Evolutionary conservation across 2,113 vertebrate species (phyloP).

Genomic region (Gorsachius goisagi): DNA sequence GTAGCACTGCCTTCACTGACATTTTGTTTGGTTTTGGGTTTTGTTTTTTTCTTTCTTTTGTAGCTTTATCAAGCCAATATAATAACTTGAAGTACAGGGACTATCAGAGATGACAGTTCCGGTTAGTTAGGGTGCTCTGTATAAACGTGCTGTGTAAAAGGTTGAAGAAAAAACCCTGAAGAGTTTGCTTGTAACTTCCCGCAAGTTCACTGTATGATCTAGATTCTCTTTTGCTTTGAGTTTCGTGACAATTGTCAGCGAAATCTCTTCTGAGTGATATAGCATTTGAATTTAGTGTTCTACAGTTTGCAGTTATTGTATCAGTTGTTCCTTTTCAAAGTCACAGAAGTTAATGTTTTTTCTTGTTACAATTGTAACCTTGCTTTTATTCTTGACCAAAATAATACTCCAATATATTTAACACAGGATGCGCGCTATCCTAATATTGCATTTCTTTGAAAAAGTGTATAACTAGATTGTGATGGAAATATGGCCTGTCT

Average conservation of each 20-base stretch:
- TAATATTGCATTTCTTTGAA: not conserved
- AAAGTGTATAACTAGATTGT: not conserved
- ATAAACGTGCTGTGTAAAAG: not conserved
- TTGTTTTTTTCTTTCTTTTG: not conserved
- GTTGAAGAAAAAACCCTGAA: not conserved
- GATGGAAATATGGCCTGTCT: not conserved
- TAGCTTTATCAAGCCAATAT: not conserved
- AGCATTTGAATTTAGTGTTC: not conserved
- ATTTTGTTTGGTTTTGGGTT: no score
- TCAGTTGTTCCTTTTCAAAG: not conserved
- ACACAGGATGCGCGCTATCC: not conserved
- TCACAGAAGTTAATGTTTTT: not conserved
- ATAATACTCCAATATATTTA: not conserved
- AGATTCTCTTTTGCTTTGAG: not conserved
- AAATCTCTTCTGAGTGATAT: not conserved
- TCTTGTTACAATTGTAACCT: not conserved
- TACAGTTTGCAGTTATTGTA: not conserved
- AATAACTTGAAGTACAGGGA: not conserved
- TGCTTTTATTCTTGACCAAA: not conserved
- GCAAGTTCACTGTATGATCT: not conserved
- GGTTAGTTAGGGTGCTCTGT: not conserved
- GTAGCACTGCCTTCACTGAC: not conserved
- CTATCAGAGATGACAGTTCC: not conserved
- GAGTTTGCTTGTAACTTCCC: not conserved
- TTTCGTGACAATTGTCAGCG: not conserved